A percentile compares a stretch with the other conserved stretches of the same genome.
Conservation (phyloP, 1,140 invertebrate species). For the Rhagoletis pomonella region DNA sequence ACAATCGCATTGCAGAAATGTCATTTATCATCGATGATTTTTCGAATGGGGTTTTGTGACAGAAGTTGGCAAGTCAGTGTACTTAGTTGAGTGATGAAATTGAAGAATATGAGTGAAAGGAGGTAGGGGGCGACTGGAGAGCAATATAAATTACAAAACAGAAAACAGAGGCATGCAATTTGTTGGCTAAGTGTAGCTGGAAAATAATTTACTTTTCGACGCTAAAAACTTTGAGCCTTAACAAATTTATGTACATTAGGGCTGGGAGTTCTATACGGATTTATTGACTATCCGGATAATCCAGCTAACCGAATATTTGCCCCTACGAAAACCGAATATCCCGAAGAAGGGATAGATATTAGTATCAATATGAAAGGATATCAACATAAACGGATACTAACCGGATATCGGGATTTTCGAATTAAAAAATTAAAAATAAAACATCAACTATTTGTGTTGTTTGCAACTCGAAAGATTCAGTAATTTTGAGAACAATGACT, state of each 20-base stretch:
- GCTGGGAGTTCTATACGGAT: not conserved
- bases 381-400: not conserved
- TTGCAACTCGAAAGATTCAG: too few species aligned
- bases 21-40: slow-evolving; percentile 33
- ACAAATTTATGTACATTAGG: not conserved
- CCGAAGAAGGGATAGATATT: too few species aligned
- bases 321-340: too few species aligned
- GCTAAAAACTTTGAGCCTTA: not conserved
- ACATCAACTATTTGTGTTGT: too few species aligned
- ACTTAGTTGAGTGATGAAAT: slow-evolving; percentile 1
- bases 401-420: too few species aligned
- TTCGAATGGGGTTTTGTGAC: not conserved
- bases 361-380: too few species aligned
- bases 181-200: not conserved
- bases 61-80: slow-evolving; percentile 29
- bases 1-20: not conserved
- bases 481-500: too few species aligned
- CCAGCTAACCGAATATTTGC: too few species aligned
- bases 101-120: too few species aligned
- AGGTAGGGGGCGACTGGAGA: not conserved
- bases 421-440: too few species aligned
- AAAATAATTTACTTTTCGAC: not conserved
- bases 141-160: not conserved
- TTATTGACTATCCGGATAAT: too few species aligned
- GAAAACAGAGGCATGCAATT: not conserved